Evolutionary conservation across 2,888 invertebrate genomes (phyloP), one percentile per base, ranked within the genome.

Genomic region (Phorcus lineatus): DNA sequence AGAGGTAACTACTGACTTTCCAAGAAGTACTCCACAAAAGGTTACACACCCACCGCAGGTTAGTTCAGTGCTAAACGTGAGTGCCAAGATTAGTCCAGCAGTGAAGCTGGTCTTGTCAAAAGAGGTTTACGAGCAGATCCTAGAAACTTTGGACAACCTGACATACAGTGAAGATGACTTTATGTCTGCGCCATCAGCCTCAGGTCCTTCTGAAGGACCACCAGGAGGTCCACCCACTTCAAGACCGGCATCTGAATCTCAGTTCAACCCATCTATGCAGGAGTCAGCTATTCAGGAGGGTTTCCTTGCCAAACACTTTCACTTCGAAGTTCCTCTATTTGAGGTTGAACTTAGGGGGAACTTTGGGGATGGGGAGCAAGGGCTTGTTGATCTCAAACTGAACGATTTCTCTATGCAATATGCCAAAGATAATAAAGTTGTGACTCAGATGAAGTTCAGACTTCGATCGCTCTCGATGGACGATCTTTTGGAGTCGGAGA

Each of bases 381-480:
- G 92, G 3, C 85, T 98, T n/a, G 97, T 98, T 16, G 96, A 97
- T 90, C 94, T 98, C 17, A 96, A 96, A 0, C 96, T 97, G 93
- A 94, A 96, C 62, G 97, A 98, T 91, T 97, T 98, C 90, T 94
- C 95, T 62, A 95, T 97, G 77, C 95, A 95, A 75, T 96, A 96
- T 91, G 95, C 96, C 84, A 95, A 95, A 86, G 94, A 95, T 80
- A 95, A 95, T 84, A 94, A 94, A 28, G 95, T 95, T 88, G 96
- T 96, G 91, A 96, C 96, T 3, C 95, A 95, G 86, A 94, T 97
- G 78, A 96, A 96, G 54, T 81, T 93, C 4, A 96, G 97, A 0
- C 94, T 98, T 9, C 95, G 96, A 85, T 97, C 98, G 0, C 95
- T 98, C 28, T 94, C 96, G 3, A 97, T 98, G 96, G 98, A 98